Evolutionary conservation across 92 coral and sea anemone species (phyloP).

Genomic region (Porites rus): DNA sequence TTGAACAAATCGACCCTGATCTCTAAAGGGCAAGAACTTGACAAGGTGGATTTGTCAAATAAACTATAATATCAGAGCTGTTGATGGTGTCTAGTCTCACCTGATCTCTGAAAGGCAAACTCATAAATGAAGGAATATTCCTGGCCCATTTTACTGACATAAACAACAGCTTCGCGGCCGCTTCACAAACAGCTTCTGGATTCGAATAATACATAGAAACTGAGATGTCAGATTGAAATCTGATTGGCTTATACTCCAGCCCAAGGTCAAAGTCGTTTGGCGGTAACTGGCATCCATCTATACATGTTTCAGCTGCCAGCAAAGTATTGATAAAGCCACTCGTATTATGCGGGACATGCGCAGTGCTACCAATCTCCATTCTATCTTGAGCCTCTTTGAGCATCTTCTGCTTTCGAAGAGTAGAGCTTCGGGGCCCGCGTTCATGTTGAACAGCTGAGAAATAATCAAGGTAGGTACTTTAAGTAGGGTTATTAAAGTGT

Average conservation of each 20-base stretch:
- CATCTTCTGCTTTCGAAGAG: conserved; percentile 92
- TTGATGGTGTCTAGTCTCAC: conserved; percentile 24
- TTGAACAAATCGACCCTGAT: no score
- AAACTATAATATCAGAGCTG: neutral
- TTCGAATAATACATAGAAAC: conserved; percentile 87
- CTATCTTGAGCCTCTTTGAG: conserved; percentile 88
- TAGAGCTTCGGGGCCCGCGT: conserved; percentile 98
- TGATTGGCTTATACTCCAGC: conserved; percentile 79
- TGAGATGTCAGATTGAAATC: conserved; percentile 81
- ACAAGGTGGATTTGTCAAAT: neutral
- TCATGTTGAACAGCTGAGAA: conserved; percentile 97
- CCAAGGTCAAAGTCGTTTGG: conserved; percentile 77
- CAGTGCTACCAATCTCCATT: conserved; percentile 73
- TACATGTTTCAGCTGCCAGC: conserved; percentile 85
- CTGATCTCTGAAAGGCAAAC: conserved; percentile 96
- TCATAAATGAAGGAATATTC: conserved; percentile 93
- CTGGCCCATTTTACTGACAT: conserved; percentile 99
- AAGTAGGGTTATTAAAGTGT: no score
- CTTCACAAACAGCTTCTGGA: conserved; percentile 93
- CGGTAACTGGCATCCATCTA: conserved; percentile 74
- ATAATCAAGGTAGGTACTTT: neutral
- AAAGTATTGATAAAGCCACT: conserved; percentile 88
- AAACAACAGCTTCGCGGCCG: conserved; percentile 95
- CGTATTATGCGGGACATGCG: conserved; percentile 75
- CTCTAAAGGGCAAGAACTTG: no score